Evolutionary conservation across 1,140 invertebrate genomes (phyloP).

Genomic region (Lysiphlebus fabarum): DNA sequence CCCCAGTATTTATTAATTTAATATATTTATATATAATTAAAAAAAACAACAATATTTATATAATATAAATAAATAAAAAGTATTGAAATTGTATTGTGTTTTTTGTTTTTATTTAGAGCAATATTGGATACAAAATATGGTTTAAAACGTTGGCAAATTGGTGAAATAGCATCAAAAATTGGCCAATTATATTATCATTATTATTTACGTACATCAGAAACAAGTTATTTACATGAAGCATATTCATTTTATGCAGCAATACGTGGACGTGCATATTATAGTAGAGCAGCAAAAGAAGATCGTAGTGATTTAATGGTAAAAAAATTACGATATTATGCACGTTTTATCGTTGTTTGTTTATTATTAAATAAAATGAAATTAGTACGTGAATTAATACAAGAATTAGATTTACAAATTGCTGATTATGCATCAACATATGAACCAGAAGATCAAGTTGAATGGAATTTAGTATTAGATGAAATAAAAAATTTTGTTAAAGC

Average conservation of each 20-base stretch:
- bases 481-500: conserved; percentile 93
- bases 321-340: conserved; percentile 92
- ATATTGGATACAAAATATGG: conserved; percentile 92
- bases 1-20: background rate
- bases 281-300: conserved; percentile 89
- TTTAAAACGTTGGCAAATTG: conserved; percentile 96
- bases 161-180: conserved; percentile 98
- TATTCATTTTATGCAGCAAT: conserved; percentile 97
- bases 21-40: background rate
- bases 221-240: conserved; percentile 92
- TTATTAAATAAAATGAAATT: conserved; percentile 92
- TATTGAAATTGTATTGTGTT: background rate
- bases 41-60: background rate
- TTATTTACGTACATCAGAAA: conserved; percentile 93
- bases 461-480: conserved; percentile 91
- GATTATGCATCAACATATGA: conserved; percentile 94
- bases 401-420: conserved; percentile 86
- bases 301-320: conserved; percentile 96
- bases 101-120: conserved; percentile 51
- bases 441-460: conserved; percentile 94
- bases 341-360: conserved; percentile 95
- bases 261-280: conserved; percentile 89
- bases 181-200: conserved; percentile 99
- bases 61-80: conserved; percentile 4
- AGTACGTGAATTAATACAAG: conserved; percentile 86